These are phyloP conservation scores for Forbesichthys papilliferus DNA, from an alignment of 2,113 vertebrate genomes.

Conservation along the genomic window DNA sequence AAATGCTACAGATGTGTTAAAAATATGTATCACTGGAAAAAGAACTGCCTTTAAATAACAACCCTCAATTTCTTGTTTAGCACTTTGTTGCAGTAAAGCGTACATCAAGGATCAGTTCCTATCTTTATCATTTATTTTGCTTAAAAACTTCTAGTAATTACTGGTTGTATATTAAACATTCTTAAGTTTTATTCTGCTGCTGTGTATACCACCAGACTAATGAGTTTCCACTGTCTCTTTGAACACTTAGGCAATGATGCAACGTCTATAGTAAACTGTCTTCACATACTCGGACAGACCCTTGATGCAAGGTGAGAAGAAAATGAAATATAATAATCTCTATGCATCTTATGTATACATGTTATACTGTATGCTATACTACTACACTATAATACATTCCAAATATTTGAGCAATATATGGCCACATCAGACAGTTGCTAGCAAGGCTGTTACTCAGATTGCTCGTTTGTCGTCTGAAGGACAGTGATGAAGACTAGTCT, in stretches of 20 bases:
- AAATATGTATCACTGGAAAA: too few relatives aligned
- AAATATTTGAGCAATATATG: too few relatives aligned
- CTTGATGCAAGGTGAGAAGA: constrained; percentile 88
- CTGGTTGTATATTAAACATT: not conserved
- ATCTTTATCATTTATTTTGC: not conserved
- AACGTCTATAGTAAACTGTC: constrained; percentile 94
- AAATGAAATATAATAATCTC: too few relatives aligned
- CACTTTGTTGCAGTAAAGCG: not conserved
- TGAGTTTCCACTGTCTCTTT: not conserved
- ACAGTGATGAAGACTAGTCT: constrained; percentile 97
- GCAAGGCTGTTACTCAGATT: too few relatives aligned
- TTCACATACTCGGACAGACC: constrained; percentile 95
- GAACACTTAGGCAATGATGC: constrained; percentile 86
- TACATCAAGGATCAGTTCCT: not conserved
- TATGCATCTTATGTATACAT: too few relatives aligned
- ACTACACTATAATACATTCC: too few relatives aligned
- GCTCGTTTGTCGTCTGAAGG: constrained; percentile 58
- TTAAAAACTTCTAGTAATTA: not conserved
- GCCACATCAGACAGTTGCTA: too few relatives aligned
- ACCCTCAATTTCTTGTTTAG: not conserved
- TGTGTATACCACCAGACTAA: not conserved
- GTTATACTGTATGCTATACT: too few relatives aligned
- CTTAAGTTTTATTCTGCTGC: not conserved
- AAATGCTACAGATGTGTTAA: too few relatives aligned
- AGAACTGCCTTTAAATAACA: too few relatives aligned